Conservation (phyloP, 2,888 invertebrate species). For the Phaonia tiefii region DNA sequence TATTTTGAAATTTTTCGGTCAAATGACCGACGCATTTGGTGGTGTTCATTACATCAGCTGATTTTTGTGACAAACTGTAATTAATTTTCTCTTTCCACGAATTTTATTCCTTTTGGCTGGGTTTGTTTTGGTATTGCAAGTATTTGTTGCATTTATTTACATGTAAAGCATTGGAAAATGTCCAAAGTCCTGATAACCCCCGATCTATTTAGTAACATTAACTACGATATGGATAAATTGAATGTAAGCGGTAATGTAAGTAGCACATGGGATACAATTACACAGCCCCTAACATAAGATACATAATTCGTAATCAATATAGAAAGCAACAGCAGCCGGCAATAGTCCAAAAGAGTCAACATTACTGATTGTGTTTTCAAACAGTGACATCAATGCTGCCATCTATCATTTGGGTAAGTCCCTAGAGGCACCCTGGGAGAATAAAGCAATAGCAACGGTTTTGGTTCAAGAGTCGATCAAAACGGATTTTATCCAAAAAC, state of each 20-base stretch:
- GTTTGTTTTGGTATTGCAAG: not conserved
- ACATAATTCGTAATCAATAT: not conserved
- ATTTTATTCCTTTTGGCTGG: not conserved
- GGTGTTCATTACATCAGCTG: no score
- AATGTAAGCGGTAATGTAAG: constrained; percentile 28
- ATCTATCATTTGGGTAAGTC: constrained; percentile 73
- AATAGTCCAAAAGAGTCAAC: constrained; percentile 48
- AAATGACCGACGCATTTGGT: no score
- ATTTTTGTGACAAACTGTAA: no score
- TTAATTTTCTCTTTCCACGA: no score
- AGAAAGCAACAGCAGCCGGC: constrained; percentile 13
- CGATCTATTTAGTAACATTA: constrained; percentile 67
- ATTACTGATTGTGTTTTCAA: constrained; percentile 74
- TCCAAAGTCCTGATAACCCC: constrained; percentile 64
- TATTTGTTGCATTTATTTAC: not conserved
- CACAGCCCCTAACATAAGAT: constrained; percentile 17
- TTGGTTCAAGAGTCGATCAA: constrained; percentile 76
- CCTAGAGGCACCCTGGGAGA: constrained; percentile 71
- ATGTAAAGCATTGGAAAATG: constrained; percentile 25
- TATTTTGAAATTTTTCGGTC: no score
- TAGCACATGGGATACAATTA: constrained; percentile 12
- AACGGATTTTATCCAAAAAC: constrained; percentile 67
- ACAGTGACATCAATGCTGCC: constrained; percentile 76
- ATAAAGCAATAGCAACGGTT: constrained; percentile 72
- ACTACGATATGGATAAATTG: constrained; percentile 64